These are phyloP conservation scores for Apodemus sylvaticus DNA, from an alignment of 2,113 vertebrate genomes.

Conservation along the genomic window DNA sequence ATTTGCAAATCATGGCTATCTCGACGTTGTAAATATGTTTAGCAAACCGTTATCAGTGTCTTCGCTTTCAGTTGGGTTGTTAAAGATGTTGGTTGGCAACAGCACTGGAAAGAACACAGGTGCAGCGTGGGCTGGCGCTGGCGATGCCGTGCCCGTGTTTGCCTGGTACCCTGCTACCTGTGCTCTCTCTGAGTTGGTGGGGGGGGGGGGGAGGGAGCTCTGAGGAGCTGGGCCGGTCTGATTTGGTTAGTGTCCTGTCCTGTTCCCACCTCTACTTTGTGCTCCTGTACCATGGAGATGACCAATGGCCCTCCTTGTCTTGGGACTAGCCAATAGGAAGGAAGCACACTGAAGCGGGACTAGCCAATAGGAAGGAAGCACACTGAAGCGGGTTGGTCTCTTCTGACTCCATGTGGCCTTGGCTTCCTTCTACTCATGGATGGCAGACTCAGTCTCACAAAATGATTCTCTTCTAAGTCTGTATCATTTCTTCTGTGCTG, in stretches of 20 bases:
- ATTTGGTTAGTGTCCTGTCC: background rate
- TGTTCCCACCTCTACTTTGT: background rate
- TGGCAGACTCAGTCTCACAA: background rate
- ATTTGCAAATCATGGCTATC: background rate
- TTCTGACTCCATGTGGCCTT: background rate
- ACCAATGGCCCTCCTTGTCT: background rate
- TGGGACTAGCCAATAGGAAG: background rate
- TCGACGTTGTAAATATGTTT: background rate
- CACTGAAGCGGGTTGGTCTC: rapidly evolving
- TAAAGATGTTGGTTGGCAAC: too few species aligned
- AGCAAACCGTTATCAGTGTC: background rate
- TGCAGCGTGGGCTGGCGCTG: too few species aligned
- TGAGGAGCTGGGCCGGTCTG: background rate
- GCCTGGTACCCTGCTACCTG: background rate
- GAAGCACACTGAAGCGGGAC: background rate
- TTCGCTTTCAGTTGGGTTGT: background rate
- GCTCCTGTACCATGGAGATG: background rate
- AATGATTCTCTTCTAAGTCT: background rate
- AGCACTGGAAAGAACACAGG: background rate
- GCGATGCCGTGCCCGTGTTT: background rate
- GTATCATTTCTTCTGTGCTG: background rate
- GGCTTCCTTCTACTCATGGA: background rate
- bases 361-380: too few species aligned
- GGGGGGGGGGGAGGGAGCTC: background rate
- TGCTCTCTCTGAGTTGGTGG: background rate